Evolutionary conservation across 2,797 vertebrate genomes (phyloP).

Genomic region (Myotis pilosus): DNA sequence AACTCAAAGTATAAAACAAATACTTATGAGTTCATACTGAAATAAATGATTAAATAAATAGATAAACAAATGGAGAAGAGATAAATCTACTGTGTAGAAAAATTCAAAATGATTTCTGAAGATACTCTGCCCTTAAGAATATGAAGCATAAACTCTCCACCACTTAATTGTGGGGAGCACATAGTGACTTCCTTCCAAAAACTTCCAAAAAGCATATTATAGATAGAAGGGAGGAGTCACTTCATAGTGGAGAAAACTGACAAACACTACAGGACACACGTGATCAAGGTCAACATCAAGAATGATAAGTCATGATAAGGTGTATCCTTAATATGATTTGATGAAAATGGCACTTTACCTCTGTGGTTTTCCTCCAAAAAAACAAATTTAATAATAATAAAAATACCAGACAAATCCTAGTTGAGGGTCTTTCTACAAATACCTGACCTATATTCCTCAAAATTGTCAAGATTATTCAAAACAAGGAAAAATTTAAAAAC

Average conservation of each 20-base stretch:
- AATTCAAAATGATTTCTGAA: conserved; percentile 6
- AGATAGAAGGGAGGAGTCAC: background rate
- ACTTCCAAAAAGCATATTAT: background rate
- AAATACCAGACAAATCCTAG: background rate
- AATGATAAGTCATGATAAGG: background rate
- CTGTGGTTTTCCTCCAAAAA: background rate
- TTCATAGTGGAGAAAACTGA: background rate
- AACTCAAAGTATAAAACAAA: conserved; percentile 4
- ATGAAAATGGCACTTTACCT: background rate
- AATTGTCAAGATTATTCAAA: conserved; percentile 6
- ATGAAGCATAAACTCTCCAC: background rate
- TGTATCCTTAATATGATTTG: background rate
- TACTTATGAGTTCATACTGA: background rate
- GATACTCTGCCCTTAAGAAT: background rate
- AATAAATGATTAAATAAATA: background rate
- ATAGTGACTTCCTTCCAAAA: background rate
- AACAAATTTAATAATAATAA: background rate
- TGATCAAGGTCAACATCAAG: background rate
- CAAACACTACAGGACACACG: background rate
- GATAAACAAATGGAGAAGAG: background rate
- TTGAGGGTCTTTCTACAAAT: background rate
- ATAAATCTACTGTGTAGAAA: background rate
- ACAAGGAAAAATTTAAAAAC: conserved; percentile 1
- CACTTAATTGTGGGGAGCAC: background rate
- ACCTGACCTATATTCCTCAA: background rate